These are phyloP conservation scores for Simalia tracyae DNA, from an alignment of 2,797 vertebrate species.

Conservation along the genomic window DNA sequence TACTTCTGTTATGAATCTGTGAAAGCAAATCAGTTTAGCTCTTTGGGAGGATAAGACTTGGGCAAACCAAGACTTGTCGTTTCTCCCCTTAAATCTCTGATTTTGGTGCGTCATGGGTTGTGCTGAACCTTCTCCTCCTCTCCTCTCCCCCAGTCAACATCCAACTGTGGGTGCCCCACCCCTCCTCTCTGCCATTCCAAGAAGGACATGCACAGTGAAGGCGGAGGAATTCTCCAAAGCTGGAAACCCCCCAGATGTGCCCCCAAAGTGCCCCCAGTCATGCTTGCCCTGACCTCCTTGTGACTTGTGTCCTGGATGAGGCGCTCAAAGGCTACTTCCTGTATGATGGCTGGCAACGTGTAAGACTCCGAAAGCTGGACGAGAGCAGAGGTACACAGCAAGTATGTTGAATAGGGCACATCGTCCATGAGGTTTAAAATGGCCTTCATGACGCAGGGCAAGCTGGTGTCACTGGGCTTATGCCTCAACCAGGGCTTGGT, in stretches of 20 bases:
- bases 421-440: constrained; percentile 1
- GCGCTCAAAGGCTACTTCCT: neutral
- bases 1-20: too few species aligned
- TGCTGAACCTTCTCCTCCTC: neutral
- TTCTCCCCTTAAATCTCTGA: too few species aligned
- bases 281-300: neutral
- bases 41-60: neutral
- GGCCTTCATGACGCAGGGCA: neutral
- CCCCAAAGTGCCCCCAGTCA: neutral
- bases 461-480: neutral
- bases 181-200: neutral
- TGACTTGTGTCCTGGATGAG: constrained; percentile 4
- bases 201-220: neutral
- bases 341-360: neutral
- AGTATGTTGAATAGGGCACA: neutral
- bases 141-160: neutral
- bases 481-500: constrained; percentile 19
- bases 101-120: neutral
- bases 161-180: neutral
- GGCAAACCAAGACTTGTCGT: too few species aligned
- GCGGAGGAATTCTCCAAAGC: neutral
- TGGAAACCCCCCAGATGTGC: too few species aligned
- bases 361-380: constrained; percentile 19
- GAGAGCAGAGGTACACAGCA: neutral
- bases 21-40: neutral